Evolutionary conservation across 2,113 vertebrate genomes (phyloP), one percentile per base, ranked within the genome.

Genomic region (Chinchilla lanigera): DNA sequence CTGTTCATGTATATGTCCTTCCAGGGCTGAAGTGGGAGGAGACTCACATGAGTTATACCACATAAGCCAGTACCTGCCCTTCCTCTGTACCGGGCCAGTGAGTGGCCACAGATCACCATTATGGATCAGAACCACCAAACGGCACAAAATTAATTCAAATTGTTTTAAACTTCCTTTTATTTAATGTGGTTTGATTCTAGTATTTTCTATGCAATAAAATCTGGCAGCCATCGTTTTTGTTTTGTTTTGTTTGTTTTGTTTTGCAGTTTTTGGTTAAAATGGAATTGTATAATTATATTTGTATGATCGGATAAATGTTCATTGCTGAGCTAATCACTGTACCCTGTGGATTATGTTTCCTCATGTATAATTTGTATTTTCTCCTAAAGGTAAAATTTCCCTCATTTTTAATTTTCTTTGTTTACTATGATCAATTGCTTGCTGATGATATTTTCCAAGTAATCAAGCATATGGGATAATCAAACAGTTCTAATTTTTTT

Each of bases 381-480:
- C 54, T 93, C 44, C 54, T 16, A 30, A 84, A 93, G 19, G 75
- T 63, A 90, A 20, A 63, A 83, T 67, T 41, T 78, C 20, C 33
- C 19, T 92, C 38, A 63, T 58, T 83, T 90, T 58, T 41, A 61
- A 65, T 63, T 80, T 78, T 16, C 61, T 85, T 58, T 20, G 38
- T 93, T 80, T 94, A 73, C 71, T 96, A 12, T 80, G 58, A 58
- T 52, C 52, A 89, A 90, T 38, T 41, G 14, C 7, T 90, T 83
- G 20, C 41, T 78, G 33, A 54, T 35, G 75, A 47, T 82, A 78
- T 54, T 78, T 93, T 81, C 13, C 33, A 67, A 81, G 26, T 67
- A 17, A 52, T 85, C 60, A n/a, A 58, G 12, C 35, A 61, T 4
- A 58, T 44, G 9, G 50, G 3, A 52, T 83, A 35, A 85, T 65